phyloP scores from a whole-genome alignment of 2,113 vertebrate genomes.

The Conger conger region DNA sequence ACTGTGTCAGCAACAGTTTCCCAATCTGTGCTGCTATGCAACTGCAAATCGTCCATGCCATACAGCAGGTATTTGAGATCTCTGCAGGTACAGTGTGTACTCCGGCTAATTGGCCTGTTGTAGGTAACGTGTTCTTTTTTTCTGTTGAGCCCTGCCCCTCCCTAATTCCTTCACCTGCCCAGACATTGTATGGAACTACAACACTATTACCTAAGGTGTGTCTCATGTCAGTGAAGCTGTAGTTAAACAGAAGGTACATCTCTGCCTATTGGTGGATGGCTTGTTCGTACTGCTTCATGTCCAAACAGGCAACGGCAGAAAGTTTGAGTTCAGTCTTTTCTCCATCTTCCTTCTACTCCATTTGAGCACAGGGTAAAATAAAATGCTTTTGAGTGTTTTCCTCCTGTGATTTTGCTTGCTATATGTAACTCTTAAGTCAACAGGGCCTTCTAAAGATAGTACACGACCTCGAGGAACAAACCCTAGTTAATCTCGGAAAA shows the following conservation, averaged over 20 bases:
- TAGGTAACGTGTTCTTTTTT: conserved; percentile 9
- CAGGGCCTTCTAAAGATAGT: too few species aligned
- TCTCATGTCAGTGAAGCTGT: conserved; percentile 53
- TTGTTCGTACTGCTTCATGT: conserved; percentile 54
- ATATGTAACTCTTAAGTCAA: too few species aligned
- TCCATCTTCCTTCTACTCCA: too few species aligned
- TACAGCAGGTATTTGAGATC: not conserved
- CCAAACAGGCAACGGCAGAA: conserved; percentile 48
- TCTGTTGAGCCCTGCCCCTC: conserved; percentile 50
- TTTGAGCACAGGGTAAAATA: not conserved
- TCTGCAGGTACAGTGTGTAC: not conserved
- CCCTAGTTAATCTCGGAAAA: not conserved
- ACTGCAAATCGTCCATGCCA: not conserved
- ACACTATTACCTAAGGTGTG: conserved; percentile 60
- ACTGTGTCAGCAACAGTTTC: not conserved
- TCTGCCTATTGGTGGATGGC: conserved; percentile 28
- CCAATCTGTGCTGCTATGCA: not conserved
- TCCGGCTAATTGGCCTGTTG: not conserved
- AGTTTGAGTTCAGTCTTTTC: not conserved
- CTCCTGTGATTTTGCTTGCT: conserved; percentile 3
- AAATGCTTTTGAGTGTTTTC: not conserved
- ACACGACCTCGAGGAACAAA: not conserved
- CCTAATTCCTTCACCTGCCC: conserved; percentile 69
- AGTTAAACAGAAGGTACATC: conserved; percentile 48
- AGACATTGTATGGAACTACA: conserved; percentile 49